These are phyloP conservation scores for Diorhabda carinulata DNA, from an alignment of 1,140 invertebrate genomes.

Conservation along the genomic window DNA sequence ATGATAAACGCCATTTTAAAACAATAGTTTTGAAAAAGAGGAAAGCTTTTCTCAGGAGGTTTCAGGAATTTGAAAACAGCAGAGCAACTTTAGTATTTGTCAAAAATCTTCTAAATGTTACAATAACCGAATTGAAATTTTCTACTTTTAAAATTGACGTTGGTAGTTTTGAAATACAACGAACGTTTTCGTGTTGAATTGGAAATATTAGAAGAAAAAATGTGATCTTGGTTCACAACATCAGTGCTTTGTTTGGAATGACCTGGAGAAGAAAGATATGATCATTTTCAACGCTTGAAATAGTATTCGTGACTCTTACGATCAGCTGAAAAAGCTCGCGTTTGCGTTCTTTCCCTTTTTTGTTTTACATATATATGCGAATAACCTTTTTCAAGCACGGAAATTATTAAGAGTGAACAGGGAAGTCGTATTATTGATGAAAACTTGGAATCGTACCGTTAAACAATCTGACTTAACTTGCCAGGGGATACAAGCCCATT, in stretches of 20 bases:
- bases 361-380: constrained; percentile 22
- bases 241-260: not conserved
- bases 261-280: not conserved
- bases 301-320: constrained; percentile 25
- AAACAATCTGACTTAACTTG: not conserved
- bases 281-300: constrained; percentile 28
- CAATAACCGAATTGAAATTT: too few relatives aligned
- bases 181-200: too few relatives aligned
- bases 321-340: constrained; percentile 8
- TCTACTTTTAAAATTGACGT: too few relatives aligned
- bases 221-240: constrained; percentile 1
- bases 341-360: constrained; percentile 24
- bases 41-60: too few relatives aligned
- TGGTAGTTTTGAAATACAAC: too few relatives aligned
- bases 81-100: too few relatives aligned
- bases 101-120: too few relatives aligned
- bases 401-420: constrained; percentile 21
- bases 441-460: constrained; percentile 6
- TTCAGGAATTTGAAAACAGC: too few relatives aligned
- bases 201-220: not conserved
- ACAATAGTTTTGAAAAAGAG: too few relatives aligned
- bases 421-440: constrained; percentile 22
- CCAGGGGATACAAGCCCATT: not conserved
- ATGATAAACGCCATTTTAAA: too few relatives aligned
- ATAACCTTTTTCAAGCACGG: constrained; percentile 23